Base-by-base conservation (phyloP, 2,888 invertebrate species). In the Alcis repandata region DNA sequence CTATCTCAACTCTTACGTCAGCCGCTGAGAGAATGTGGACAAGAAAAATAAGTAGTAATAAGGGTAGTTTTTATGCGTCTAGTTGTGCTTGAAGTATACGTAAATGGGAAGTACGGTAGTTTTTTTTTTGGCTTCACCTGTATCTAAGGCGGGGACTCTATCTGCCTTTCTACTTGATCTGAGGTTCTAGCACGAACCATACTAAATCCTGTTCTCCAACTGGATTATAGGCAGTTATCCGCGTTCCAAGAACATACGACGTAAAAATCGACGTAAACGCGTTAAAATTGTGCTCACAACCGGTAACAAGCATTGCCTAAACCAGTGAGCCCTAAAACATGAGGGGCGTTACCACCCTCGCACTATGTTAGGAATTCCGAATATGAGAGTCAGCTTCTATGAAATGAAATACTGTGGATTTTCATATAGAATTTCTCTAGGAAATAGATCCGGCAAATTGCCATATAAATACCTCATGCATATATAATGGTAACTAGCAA, bases 271-370 rank as follows among this genome's bases (percentile, higher is more conserved):
- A 10, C 52, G 15, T 58, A 27, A 27, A 43, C 43, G 20, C 19
- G 51, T 46, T 49, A 32, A 59, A 63, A 59, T 59, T 32, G 36
- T 53, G 10, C 48, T 48, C 32, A n/a, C 45, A 45, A 15, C 17
- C 15, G 0, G 40, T 51, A 43, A 57, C 63, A 63, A 58, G 52
- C 45, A 13, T 15, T 15, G 58, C 40, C 43, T 27, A 46, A 63
- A 63, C 59, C 59, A 63, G 13, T 36, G 63, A 53, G 41, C 41
- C 63, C n/a, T 53, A 27, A 59, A 63, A 59, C 53, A 53, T 43
- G 0, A 33, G 63, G 45, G 53, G 59, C 41, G 63, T 53, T 57
- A n/a, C 32, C 63, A 15, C 52, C 41, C 56, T 22, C 53, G n/a
- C 11, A 59, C 3, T 59, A 63, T 59, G 46, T 43, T 41, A 59